Evolutionary conservation across 2,888 invertebrate species (phyloP).

Genomic region (Erebia ligea): DNA sequence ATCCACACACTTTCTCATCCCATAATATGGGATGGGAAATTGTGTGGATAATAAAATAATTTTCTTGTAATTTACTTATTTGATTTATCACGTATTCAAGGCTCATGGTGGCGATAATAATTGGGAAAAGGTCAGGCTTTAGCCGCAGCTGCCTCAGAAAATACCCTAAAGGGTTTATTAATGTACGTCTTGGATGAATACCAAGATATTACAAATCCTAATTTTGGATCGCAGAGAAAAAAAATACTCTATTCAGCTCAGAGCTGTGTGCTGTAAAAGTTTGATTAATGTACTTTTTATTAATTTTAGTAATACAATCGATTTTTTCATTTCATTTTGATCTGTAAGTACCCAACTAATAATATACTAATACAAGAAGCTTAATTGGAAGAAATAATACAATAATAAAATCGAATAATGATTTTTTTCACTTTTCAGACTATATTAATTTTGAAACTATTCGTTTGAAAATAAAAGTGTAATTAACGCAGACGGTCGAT

Average conservation of each 20-base stretch:
- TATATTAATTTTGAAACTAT: too few species aligned
- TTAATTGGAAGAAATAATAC: too few species aligned
- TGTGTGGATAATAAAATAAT: conserved; percentile 1
- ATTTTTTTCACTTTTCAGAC: too few species aligned
- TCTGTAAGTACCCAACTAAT: too few species aligned
- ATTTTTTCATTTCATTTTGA: too few species aligned
- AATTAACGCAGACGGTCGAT: too few species aligned
- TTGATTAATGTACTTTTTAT: too few species aligned
- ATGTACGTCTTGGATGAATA: conserved; percentile 20
- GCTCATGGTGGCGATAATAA: conserved; percentile 28
- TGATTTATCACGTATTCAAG: conserved; percentile 29
- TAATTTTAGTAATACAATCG: too few species aligned
- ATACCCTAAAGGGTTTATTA: conserved; percentile 25
- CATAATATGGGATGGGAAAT: neutral
- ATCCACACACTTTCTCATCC: too few species aligned
- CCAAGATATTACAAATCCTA: conserved; percentile 10
- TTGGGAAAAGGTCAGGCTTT: conserved; percentile 24
- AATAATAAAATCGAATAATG: too few species aligned
- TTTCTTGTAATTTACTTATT: conserved; percentile 32
- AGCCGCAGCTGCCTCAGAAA: conserved; percentile 29
- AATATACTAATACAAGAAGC: too few species aligned
- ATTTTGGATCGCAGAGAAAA: neutral
- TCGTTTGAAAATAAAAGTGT: too few species aligned
- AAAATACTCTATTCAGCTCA: neutral
- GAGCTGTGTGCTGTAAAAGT: neutral